These are phyloP conservation scores for Amblyraja radiata DNA, from an alignment of 2,797 vertebrate genomes.

Conservation along the genomic window DNA sequence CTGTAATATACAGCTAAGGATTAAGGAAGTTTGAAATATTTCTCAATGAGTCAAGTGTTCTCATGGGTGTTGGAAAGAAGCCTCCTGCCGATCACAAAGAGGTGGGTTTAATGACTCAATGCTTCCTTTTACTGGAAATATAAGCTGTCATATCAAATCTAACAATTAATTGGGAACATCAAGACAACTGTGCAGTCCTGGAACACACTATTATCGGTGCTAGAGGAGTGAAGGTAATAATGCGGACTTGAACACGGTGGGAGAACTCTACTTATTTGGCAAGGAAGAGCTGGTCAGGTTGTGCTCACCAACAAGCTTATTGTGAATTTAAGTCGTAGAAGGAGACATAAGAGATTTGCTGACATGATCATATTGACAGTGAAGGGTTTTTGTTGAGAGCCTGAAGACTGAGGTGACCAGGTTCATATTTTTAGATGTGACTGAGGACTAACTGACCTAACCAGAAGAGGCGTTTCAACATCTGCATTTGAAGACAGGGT, in stretches of 20 bases:
- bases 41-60: conserved; percentile 22
- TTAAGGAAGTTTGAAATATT: neutral
- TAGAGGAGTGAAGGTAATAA: neutral
- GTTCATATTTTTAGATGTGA: neutral
- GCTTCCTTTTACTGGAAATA: conserved; percentile 20
- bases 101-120: neutral
- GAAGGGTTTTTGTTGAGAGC: neutral
- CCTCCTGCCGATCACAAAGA: neutral
- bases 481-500: neutral
- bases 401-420: neutral
- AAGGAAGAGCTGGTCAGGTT: neutral
- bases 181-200: neutral
- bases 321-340: neutral
- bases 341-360: too few relatives aligned
- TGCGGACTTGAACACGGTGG: neutral
- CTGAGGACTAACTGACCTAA: neutral
- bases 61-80: neutral
- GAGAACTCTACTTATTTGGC: neutral
- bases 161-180: neutral
- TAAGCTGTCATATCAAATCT: neutral
- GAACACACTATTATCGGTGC: neutral
- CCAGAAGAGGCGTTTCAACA: neutral
- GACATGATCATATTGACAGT: neutral
- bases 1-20: neutral
- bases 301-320: neutral